A percentile compares a stretch with the other conserved stretches of the same genome.
Evolutionary conservation across 2,113 vertebrate genomes (phyloP).

Genomic region (Myrmecobius fasciatus): DNA sequence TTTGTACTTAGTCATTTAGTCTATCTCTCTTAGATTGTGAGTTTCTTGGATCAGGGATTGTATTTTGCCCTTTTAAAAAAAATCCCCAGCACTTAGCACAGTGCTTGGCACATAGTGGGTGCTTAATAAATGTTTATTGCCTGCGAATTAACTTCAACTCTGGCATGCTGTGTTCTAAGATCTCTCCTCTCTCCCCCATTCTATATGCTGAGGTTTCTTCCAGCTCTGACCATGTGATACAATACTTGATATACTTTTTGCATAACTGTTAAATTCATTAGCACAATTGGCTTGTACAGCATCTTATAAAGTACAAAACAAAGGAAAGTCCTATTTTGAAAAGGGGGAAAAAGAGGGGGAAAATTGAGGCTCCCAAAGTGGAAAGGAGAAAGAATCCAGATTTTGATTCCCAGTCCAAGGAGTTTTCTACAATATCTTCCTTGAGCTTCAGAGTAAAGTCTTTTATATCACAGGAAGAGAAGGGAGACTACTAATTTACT

Average conservation of each 20-base stretch:
- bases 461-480: background rate
- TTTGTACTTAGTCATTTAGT: background rate
- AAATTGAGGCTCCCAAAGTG: background rate
- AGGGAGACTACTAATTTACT: background rate
- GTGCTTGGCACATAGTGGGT: background rate
- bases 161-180: background rate
- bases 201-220: background rate
- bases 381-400: background rate
- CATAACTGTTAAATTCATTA: background rate
- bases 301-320: background rate
- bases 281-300: background rate
- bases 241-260: background rate
- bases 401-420: background rate
- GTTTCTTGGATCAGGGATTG: background rate
- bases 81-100: background rate
- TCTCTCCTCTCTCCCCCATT: background rate
- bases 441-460: background rate
- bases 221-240: background rate
- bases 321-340: no score
- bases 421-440: background rate
- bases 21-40: background rate
- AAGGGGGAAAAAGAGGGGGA: no score
- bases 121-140: background rate
- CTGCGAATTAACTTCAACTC: background rate
- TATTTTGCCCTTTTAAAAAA: background rate